Conservation (phyloP, 2,797 vertebrate species). For the Rhyacichthys aspro region DNA sequence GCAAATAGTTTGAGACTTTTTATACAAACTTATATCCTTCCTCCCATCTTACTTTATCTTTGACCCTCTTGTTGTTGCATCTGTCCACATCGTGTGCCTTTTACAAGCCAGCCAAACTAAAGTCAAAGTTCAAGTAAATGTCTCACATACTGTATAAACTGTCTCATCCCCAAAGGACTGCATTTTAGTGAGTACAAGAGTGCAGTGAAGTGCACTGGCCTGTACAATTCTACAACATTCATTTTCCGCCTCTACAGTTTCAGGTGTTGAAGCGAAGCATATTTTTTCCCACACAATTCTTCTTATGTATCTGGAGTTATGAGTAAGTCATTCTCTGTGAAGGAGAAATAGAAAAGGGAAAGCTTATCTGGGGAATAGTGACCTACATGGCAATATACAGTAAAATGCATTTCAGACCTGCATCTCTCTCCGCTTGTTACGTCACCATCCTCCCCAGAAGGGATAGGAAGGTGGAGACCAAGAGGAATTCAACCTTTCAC, state of each 20-base stretch:
- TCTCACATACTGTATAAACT: slow-evolving; percentile 2
- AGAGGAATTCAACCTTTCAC: slow-evolving; percentile 55
- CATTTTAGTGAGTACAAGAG: slow-evolving; percentile 3
- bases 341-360: slow-evolving; percentile 35
- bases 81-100: not conserved
- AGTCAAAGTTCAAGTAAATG: slow-evolving; percentile 15
- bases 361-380: slow-evolving; percentile 46
- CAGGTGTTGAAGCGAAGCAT: slow-evolving; percentile 10
- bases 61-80: not conserved
- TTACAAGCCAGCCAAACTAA: slow-evolving; percentile 11
- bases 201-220: slow-evolving; percentile 6
- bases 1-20: too few species aligned
- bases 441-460: slow-evolving; percentile 45
- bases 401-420: slow-evolving; percentile 43
- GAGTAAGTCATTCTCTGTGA: slow-evolving; percentile 28
- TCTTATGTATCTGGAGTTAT: slow-evolving; percentile 8
- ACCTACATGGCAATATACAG: slow-evolving; percentile 64
- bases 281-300: slow-evolving; percentile 16
- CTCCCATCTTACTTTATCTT: too few species aligned
- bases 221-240: slow-evolving; percentile 16
- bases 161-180: slow-evolving; percentile 4
- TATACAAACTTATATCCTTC: too few species aligned
- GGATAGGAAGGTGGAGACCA: slow-evolving; percentile 40
- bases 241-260: slow-evolving; percentile 17
- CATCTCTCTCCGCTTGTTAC: slow-evolving; percentile 35